Conservation (phyloP, 2,888 invertebrate genomes). For the Ophion ellenae region DNA sequence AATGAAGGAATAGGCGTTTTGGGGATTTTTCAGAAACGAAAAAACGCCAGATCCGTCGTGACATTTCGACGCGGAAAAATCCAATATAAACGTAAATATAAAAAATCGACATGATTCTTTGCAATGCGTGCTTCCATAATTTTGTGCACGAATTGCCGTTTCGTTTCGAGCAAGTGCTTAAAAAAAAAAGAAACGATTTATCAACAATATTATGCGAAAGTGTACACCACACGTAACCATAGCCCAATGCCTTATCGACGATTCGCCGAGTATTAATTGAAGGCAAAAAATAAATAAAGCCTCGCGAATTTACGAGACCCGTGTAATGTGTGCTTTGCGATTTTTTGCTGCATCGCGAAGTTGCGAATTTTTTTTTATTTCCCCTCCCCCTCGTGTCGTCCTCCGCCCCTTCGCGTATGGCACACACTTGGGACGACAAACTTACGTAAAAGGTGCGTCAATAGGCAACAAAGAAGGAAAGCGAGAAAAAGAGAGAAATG, state of each 20-base stretch:
- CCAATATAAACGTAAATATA: not conserved
- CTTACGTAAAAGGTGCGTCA: slow-evolving; percentile 67
- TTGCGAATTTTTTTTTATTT: slow-evolving; percentile 36
- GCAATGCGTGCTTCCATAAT: not conserved
- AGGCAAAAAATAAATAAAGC: slow-evolving; percentile 29
- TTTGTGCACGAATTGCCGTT: not conserved
- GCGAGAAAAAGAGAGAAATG: slow-evolving; percentile 1
- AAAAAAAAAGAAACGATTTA: slow-evolving; percentile 25
- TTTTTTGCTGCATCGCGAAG: slow-evolving; percentile 61
- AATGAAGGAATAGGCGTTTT: too few relatives aligned
- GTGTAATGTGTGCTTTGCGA: slow-evolving; percentile 42
- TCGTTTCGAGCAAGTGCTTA: not conserved
- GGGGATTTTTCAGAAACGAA: too few relatives aligned
- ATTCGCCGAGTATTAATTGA: slow-evolving; percentile 40
- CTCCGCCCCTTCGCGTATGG: slow-evolving; percentile 15
- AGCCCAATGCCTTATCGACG: slow-evolving; percentile 25
- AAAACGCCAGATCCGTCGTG: too few relatives aligned
- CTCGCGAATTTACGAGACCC: slow-evolving; percentile 40
- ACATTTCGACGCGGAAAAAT: not conserved
- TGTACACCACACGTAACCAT: not conserved
- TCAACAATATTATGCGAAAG: slow-evolving; percentile 19
- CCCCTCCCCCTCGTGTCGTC: slow-evolving; percentile 46
- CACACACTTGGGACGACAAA: slow-evolving; percentile 64
- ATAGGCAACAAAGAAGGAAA: slow-evolving; percentile 52
- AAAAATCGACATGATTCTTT: not conserved